A percentile compares a stretch with the other conserved stretches of the same genome.
Evolutionary conservation across 53 echinoderm and acorn worm species (phyloP).

Genomic region (Holothuria leucospilota): DNA sequence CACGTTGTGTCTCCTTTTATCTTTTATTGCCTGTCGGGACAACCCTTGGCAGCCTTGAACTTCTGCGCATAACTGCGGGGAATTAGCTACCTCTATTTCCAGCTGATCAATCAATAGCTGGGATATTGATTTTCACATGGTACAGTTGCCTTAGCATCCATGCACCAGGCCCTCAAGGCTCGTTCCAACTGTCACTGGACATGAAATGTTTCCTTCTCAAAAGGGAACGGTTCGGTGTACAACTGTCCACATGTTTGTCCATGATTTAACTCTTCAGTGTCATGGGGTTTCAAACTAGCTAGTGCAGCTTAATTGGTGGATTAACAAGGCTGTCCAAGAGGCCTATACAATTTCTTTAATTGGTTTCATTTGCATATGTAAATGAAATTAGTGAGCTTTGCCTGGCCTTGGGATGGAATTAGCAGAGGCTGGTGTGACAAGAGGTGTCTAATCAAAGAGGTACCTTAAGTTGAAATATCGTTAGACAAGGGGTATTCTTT

Average conservation of each 20-base stretch:
- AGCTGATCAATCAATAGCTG: slow-evolving; percentile 46
- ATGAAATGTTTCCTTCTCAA: slow-evolving; percentile 31
- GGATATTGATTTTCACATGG: slow-evolving; percentile 50
- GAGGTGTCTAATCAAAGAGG: slow-evolving; percentile 52
- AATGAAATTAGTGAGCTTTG: slow-evolving; percentile 45
- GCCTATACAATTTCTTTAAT: slow-evolving; percentile 57
- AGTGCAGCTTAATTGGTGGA: slow-evolving; percentile 43
- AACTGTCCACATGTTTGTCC: not conserved
- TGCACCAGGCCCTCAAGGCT: slow-evolving; percentile 41
- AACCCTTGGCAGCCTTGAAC: slow-evolving; percentile 48
- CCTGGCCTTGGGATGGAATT: slow-evolving; percentile 51
- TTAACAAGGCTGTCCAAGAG: slow-evolving; percentile 45
- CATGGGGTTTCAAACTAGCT: slow-evolving; percentile 21
- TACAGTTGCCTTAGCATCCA: slow-evolving; percentile 37
- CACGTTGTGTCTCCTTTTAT: slow-evolving; percentile 30
- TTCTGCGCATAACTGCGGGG: slow-evolving; percentile 37
- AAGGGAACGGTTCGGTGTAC: not conserved
- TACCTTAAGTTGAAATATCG: slow-evolving; percentile 28
- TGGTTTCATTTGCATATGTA: slow-evolving; percentile 60
- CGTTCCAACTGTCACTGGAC: slow-evolving; percentile 48
- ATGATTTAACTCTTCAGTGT: slow-evolving; percentile 10
- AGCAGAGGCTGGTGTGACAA: slow-evolving; percentile 33
- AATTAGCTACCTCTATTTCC: slow-evolving; percentile 40
- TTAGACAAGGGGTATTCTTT: slow-evolving; percentile 1
- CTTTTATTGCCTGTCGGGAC: slow-evolving; percentile 42